Evolutionary conservation across 2,113 vertebrate genomes (phyloP), one percentile per base, ranked within the genome.

Genomic region (Dasyurus viverrinus): DNA sequence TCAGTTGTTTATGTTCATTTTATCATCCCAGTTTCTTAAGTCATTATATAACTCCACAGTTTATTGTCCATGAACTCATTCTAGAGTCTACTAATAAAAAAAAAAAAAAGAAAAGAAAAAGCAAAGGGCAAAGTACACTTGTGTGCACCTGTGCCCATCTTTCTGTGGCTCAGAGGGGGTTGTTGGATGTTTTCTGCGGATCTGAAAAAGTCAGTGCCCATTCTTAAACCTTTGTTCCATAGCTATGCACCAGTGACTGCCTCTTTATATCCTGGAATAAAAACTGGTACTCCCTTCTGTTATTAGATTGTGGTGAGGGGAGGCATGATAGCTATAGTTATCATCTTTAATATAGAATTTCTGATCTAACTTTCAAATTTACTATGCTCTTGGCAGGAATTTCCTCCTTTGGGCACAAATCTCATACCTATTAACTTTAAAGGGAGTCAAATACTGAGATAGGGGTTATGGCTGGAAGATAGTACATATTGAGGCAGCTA

Each of bases 201-300:
- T 84, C n/a, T 84, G 68, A 84, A 42, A 68, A 84, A 84, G 68
- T 84, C 68, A 84, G 68, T 84, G 68, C 19, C 42, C 68, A 84
- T 84, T 84, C 68, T 84, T n/a, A 84, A 84, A 84, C n/a, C n/a
- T 84, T 84, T 84, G 68, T 84, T 84, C n/a, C n/a, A 84, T 42
- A 9, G 19, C 19, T 19, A 84, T 84, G 68, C 68, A 42, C 42
- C 68, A 42, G 68, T 84, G 68, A 10, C 68, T 84, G 7, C 68
- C 68, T 76, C 68, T 84, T 84, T 84, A 84, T 84, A 42, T 84
- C 68, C 68, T 84, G 68, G 68, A 84, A 84, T 84, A 84, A 84
- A 84, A 84, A 7, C n/a, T 84, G 68, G 22, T 84, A 84, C 16
- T 84, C 68, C 68, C 6, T 84, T 84, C 68, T 84, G n/a, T 84